A percentile compares a stretch with the other conserved stretches of the same genome.
Evolutionary conservation across 92 coral and sea anemone species (phyloP).

Genomic region (Epizoanthus stellaris): DNA sequence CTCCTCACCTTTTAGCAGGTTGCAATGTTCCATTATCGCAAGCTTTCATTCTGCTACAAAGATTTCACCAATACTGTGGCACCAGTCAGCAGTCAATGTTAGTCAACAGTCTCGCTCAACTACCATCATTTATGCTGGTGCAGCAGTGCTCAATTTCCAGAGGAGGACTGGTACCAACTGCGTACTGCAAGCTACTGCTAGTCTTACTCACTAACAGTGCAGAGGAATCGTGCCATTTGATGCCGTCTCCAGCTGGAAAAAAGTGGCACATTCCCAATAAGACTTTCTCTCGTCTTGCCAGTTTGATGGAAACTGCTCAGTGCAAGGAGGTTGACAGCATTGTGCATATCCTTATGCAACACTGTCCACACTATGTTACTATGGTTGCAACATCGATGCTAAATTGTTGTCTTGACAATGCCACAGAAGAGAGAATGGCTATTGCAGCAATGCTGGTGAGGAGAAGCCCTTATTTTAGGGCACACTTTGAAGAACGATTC

Average conservation of each 20-base stretch:
- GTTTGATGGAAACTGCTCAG: slow-evolving; percentile 42
- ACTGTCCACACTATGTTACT: slow-evolving; percentile 50
- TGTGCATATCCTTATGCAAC: slow-evolving; percentile 52
- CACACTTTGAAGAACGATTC: slow-evolving; percentile 74
- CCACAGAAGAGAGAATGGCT: slow-evolving; percentile 65
- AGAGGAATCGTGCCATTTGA: not conserved
- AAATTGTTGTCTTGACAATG: slow-evolving; percentile 65
- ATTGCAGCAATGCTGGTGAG: slow-evolving; percentile 70
- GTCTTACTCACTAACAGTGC: slow-evolving; percentile 47
- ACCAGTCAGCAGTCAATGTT: slow-evolving; percentile 33
- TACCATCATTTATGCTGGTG: slow-evolving; percentile 62
- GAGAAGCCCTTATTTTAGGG: slow-evolving; percentile 54
- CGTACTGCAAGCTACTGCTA: slow-evolving; percentile 54
- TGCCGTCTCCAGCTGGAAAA: not conserved
- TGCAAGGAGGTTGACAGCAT: slow-evolving; percentile 66
- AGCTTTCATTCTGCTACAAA: slow-evolving; percentile 56
- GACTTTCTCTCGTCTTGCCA: slow-evolving; percentile 36
- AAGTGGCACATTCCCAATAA: not conserved
- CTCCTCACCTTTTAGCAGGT: slow-evolving; percentile 1
- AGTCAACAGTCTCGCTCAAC: slow-evolving; percentile 53
- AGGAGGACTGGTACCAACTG: slow-evolving; percentile 36
- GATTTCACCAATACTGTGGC: slow-evolving; percentile 61
- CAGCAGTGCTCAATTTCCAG: slow-evolving; percentile 1
- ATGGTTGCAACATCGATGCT: slow-evolving; percentile 55
- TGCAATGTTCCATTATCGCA: slow-evolving; percentile 40